Evolutionary conservation across 1,140 invertebrate species (phyloP).

Genomic region (Phortica variegata): DNA sequence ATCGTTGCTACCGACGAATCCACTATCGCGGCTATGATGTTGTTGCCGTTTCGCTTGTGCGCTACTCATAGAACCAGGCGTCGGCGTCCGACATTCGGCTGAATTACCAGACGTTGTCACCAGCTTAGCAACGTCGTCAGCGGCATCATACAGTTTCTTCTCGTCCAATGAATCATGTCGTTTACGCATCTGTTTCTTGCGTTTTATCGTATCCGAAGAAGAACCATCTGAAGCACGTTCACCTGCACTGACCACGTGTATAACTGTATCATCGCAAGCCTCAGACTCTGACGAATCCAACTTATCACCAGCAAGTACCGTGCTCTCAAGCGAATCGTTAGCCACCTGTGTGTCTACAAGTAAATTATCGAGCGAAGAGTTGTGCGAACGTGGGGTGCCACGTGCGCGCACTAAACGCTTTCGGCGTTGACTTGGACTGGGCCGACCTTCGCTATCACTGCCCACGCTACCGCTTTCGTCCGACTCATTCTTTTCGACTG

Average conservation of each 20-base stretch:
- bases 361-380: slow-evolving; percentile 76
- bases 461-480: slow-evolving; percentile 72
- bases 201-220: slow-evolving; percentile 78
- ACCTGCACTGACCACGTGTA: slow-evolving; percentile 58
- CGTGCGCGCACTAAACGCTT: slow-evolving; percentile 76
- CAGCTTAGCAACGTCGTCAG: slow-evolving; percentile 17
- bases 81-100: slow-evolving; percentile 61
- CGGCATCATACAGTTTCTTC: slow-evolving; percentile 60
- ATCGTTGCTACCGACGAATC: slow-evolving; percentile 85
- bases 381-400: slow-evolving; percentile 77
- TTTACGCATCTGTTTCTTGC: slow-evolving; percentile 74
- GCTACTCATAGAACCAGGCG: slow-evolving; percentile 44
- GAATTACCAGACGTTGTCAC: slow-evolving; percentile 50
- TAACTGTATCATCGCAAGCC: slow-evolving; percentile 67
- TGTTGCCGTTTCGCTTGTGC: slow-evolving; percentile 47
- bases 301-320: slow-evolving; percentile 52
- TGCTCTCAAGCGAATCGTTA: slow-evolving; percentile 59
- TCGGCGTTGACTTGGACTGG: slow-evolving; percentile 80
- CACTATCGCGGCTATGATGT: slow-evolving; percentile 81
- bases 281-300: slow-evolving; percentile 75
- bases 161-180: slow-evolving; percentile 59
- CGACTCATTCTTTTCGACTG: slow-evolving; percentile 68
- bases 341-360: slow-evolving; percentile 58
- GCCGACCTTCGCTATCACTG: slow-evolving; percentile 80
- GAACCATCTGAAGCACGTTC: slow-evolving; percentile 67